Evolutionary conservation across 2,888 invertebrate species (phyloP).

Genomic region (Spodoptera exigua): DNA sequence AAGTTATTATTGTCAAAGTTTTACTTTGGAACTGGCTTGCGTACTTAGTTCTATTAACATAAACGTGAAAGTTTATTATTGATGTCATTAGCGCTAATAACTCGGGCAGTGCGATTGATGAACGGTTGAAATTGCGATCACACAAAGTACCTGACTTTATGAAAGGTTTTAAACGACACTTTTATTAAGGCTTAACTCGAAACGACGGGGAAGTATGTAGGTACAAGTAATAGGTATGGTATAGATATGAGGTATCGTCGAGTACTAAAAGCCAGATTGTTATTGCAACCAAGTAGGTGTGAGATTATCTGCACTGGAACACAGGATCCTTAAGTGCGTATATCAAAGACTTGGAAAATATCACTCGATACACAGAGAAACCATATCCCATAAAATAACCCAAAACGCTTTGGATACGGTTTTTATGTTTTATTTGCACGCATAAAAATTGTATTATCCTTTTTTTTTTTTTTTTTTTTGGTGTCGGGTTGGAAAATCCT

Average conservation of each 20-base stretch:
- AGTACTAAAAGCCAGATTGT: slow-evolving; percentile 7
- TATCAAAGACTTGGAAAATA: slow-evolving; percentile 6
- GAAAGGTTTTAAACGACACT: slow-evolving; percentile 16
- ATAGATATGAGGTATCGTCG: slow-evolving; percentile 1
- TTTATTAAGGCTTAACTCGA: slow-evolving; percentile 22
- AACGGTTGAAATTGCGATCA: slow-evolving; percentile 14
- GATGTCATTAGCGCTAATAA: slow-evolving; percentile 38
- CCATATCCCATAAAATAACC: not conserved
- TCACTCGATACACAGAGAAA: not conserved
- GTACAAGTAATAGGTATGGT: not conserved
- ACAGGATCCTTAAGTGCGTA: not conserved
- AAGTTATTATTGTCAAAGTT: slow-evolving; percentile 48
- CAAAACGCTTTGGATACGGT: too few species aligned
- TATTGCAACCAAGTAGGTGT: slow-evolving; percentile 21
- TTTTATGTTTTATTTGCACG: too few species aligned
- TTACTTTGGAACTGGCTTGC: slow-evolving; percentile 7
- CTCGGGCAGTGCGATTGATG: slow-evolving; percentile 28
- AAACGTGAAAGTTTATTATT: slow-evolving; percentile 47
- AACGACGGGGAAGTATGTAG: slow-evolving; percentile 15
- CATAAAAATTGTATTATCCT: too few species aligned
- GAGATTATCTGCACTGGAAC: slow-evolving; percentile 10
- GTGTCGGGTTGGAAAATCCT: too few species aligned
- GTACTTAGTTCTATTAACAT: slow-evolving; percentile 21
- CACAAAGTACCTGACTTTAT: slow-evolving; percentile 21
- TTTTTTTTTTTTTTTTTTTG: too few species aligned